Conservation (phyloP, 1,140 invertebrate genomes). For the Heliconius eleuchia region DNA sequence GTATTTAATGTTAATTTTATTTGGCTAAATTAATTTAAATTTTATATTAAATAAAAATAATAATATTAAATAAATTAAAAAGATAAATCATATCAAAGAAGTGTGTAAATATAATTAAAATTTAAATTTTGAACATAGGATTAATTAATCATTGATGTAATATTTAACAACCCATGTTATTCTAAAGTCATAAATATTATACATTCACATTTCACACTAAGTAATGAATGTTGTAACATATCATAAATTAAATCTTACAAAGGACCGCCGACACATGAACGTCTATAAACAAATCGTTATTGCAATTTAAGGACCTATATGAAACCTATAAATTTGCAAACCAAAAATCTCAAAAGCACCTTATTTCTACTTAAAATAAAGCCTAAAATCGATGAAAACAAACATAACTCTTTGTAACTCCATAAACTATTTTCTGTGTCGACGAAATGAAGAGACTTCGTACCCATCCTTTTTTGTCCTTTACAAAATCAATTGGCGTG, state of each 20-base stretch:
- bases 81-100: too few species aligned
- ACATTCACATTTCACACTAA: slow-evolving; percentile 38
- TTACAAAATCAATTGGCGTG: slow-evolving; percentile 40
- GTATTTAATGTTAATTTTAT: too few species aligned
- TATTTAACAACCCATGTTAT: not conserved
- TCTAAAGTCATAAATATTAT: not conserved
- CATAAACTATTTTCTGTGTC: slow-evolving; percentile 77
- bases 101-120: too few species aligned
- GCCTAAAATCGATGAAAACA: not conserved
- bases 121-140: too few species aligned
- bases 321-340: slow-evolving; percentile 76
- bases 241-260: slow-evolving; percentile 67
- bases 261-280: slow-evolving; percentile 53
- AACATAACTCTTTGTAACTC: not conserved
- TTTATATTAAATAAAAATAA: too few species aligned
- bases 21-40: too few species aligned
- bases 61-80: too few species aligned
- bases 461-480: slow-evolving; percentile 48
- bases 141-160: not conserved
- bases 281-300: slow-evolving; percentile 81
- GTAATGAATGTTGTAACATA: slow-evolving; percentile 45
- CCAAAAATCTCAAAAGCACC: not conserved
- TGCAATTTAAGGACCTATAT: slow-evolving; percentile 81
- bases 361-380: not conserved
- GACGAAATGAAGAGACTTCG: slow-evolving; percentile 61